phyloP scores from a whole-genome alignment of 2,888 invertebrate genomes.

The Macaria liturata region DNA sequence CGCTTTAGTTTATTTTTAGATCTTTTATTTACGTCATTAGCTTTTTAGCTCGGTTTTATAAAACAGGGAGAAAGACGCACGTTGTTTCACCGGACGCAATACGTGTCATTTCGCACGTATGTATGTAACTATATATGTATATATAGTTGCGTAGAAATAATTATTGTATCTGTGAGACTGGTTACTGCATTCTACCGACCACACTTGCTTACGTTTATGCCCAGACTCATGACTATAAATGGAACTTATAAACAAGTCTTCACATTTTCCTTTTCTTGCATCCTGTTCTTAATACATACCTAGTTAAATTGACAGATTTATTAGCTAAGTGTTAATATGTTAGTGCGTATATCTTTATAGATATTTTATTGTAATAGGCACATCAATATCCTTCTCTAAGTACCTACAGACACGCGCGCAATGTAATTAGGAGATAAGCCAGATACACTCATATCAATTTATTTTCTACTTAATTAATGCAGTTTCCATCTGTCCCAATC shows the following conservation, averaged over 20 bases:
- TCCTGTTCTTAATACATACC: constrained; percentile 5
- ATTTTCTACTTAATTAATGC: constrained; percentile 5
- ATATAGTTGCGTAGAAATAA: background rate
- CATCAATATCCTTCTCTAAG: too few species aligned
- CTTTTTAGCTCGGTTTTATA: background rate
- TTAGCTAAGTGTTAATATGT: too few species aligned
- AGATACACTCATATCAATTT: too few species aligned
- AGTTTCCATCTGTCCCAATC: constrained; percentile 5
- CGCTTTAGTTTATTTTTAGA: constrained; percentile 13
- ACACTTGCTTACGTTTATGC: background rate
- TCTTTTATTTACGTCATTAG: constrained; percentile 4
- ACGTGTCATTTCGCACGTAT: constrained; percentile 26
- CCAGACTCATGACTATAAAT: constrained; percentile 7
- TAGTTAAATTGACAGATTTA: too few species aligned
- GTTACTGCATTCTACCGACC: constrained; percentile 4
- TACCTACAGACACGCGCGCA: too few species aligned
- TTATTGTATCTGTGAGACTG: constrained; percentile 4
- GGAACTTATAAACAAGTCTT: constrained; percentile 4
- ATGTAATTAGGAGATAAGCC: too few species aligned
- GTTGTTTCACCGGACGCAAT: constrained; percentile 1
- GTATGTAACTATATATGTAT: background rate
- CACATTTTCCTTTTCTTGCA: constrained; percentile 6
- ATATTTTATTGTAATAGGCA: too few species aligned
- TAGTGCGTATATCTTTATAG: too few species aligned
- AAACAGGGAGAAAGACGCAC: constrained; percentile 1